Percentiles rank a stretch among this genome's conserved stretches.
These are phyloP conservation scores for Ariopsis seemanni DNA, from an alignment of 2,113 vertebrate species.

Conservation along the genomic window DNA sequence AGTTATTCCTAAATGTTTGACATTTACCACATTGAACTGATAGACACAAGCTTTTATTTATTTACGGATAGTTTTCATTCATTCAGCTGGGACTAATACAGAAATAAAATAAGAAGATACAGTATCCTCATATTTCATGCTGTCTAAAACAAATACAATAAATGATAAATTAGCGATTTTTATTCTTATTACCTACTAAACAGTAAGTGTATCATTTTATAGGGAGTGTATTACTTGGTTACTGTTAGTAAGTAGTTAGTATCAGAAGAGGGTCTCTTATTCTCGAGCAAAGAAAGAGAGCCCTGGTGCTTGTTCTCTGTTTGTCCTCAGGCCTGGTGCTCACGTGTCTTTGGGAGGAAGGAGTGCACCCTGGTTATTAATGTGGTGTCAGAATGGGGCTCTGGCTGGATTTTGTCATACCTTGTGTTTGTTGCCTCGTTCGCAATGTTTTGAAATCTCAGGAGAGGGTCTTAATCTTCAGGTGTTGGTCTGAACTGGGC, in stretches of 20 bases:
- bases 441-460: conserved; percentile 2
- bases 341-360: conserved; percentile 28
- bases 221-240: background rate
- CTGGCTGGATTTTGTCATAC: conserved; percentile 41
- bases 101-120: background rate
- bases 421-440: conserved; percentile 5
- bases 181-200: background rate
- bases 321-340: conserved; percentile 23
- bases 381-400: conserved; percentile 21
- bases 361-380: conserved; percentile 39
- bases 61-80: background rate
- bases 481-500: background rate
- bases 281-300: background rate
- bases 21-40: background rate
- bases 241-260: background rate
- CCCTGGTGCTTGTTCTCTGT: conserved; percentile 22
- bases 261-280: background rate
- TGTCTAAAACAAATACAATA: background rate
- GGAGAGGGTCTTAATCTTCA: conserved; percentile 25
- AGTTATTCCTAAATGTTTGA: background rate
- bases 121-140: background rate
- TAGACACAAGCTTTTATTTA: background rate
- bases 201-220: background rate
- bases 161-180: background rate
- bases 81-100: background rate